These are phyloP conservation scores for Eriocheir sinensis DNA, from an alignment of 1,140 invertebrate species.

Conservation along the genomic window DNA sequence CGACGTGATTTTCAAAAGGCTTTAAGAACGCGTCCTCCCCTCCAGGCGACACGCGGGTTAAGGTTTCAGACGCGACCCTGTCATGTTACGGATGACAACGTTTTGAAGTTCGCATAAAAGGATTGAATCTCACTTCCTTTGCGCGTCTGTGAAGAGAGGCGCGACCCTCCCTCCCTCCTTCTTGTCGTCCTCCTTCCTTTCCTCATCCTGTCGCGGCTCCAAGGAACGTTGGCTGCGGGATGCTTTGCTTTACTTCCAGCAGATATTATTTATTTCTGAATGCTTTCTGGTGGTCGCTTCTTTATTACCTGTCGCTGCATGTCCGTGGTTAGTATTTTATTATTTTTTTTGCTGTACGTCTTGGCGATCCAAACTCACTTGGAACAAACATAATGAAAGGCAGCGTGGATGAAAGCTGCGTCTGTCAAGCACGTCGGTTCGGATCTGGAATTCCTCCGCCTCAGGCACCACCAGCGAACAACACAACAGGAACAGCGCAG, in stretches of 20 bases:
- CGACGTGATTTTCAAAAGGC: slow-evolving; percentile 53
- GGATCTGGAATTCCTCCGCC: background rate
- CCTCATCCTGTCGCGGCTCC: background rate
- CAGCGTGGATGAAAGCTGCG: slow-evolving; percentile 32
- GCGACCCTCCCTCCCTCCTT: background rate
- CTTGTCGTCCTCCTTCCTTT: slow-evolving; percentile 38
- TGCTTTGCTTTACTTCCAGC: background rate
- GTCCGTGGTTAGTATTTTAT: background rate
- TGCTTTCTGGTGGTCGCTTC: background rate
- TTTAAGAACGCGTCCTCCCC: slow-evolving; percentile 47
- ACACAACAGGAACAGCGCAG: slow-evolving; percentile 24
- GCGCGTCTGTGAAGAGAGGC: background rate
- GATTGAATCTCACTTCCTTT: slow-evolving; percentile 68
- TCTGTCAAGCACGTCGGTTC: slow-evolving; percentile 34
- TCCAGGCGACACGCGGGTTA: slow-evolving; percentile 55
- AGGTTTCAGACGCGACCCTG: slow-evolving; percentile 75
- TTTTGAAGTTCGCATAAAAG: slow-evolving; percentile 75
- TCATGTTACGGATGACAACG: slow-evolving; percentile 69
- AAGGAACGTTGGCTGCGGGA: background rate
- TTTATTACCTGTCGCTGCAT: background rate
- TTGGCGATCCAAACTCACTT: background rate
- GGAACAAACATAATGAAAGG: background rate
- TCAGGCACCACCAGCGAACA: slow-evolving; percentile 45
- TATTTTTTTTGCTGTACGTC: background rate
- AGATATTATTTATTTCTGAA: background rate